Percentiles rank a stretch among this genome's conserved stretches.
phyloP scores from a whole-genome alignment of 35 echinoderm and acorn worm species.

The Patiria miniata region DNA sequence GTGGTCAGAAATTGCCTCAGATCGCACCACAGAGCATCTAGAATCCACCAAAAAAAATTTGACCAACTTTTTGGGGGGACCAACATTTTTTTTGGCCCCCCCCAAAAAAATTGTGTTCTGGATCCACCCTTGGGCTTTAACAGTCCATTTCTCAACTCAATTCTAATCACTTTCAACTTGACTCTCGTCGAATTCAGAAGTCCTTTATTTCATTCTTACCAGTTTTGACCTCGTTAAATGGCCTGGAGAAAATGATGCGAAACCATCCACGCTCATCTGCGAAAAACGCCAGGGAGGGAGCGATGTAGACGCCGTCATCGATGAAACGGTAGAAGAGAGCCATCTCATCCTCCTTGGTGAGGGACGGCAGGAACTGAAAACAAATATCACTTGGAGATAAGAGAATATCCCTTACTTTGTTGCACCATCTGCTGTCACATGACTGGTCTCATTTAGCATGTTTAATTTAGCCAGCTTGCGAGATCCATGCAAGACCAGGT shows the following conservation, averaged over 20 bases:
- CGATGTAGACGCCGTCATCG: constrained; percentile 4
- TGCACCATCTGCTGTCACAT: neutral
- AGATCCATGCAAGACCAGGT: no score
- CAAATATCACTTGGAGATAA: no score
- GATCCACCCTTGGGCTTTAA: no score
- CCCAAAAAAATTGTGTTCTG: no score
- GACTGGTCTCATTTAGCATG: neutral
- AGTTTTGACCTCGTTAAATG: neutral
- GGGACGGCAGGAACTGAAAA: constrained; percentile 34
- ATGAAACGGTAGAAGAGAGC: neutral
- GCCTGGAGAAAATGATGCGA: constrained; percentile 53
- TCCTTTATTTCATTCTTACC: constrained; percentile 19
- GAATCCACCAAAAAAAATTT: no score
- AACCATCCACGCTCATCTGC: constrained; percentile 57
- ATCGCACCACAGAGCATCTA: no score
- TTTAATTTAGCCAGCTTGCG: neutral
- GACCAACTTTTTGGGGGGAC: no score
- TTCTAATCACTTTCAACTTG: no score
- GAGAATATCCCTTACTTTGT: neutral
- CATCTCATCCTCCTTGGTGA: neutral
- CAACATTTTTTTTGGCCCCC: no score
- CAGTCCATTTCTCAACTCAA: no score
- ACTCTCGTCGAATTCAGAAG: no score
- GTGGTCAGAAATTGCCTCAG: no score
- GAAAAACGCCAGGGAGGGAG: constrained; percentile 19